phyloP scores from a whole-genome alignment of 2,113 vertebrate genomes.

The Bostrychus sinensis region DNA sequence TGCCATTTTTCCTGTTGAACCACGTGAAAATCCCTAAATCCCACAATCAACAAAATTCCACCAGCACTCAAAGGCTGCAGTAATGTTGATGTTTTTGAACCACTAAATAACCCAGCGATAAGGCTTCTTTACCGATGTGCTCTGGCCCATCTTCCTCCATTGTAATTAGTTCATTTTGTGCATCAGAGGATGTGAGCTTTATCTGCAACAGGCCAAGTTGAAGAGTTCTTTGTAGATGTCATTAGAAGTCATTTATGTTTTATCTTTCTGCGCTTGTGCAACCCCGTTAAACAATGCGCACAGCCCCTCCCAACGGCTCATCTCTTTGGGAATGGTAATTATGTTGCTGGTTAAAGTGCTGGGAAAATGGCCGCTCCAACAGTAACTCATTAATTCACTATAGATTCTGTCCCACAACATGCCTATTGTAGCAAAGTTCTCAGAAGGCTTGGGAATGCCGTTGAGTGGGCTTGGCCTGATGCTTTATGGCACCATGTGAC shows the following conservation, averaged over 20 bases:
- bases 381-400: conserved; percentile 80
- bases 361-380: conserved; percentile 67
- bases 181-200: background rate
- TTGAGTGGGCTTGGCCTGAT: conserved; percentile 69
- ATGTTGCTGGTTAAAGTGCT: conserved; percentile 63
- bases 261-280: conserved; percentile 40
- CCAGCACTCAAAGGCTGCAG: background rate
- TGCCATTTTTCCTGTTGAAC: background rate
- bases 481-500: conserved; percentile 60
- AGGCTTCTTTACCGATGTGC: conserved; percentile 11
- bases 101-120: conserved; percentile 13
- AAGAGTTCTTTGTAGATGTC: conserved; percentile 20
- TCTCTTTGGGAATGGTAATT: conserved; percentile 60
- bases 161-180: conserved; percentile 32
- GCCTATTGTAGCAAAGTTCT: conserved; percentile 73
- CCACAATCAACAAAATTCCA: conserved; percentile 2
- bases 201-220: background rate
- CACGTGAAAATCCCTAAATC: conserved; percentile 6
- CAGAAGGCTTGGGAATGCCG: conserved; percentile 76
- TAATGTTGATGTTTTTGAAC: conserved; percentile 4
- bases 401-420: conserved; percentile 71
- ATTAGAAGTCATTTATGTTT: conserved; percentile 47
- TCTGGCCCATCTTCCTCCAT: background rate
- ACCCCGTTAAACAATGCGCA: conserved; percentile 47
- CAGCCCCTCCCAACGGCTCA: conserved; percentile 29